A percentile compares a stretch with the other conserved stretches of the same genome.
These are phyloP conservation scores for Cydia splendana DNA, from an alignment of 1,140 invertebrate genomes.

Conservation along the genomic window DNA sequence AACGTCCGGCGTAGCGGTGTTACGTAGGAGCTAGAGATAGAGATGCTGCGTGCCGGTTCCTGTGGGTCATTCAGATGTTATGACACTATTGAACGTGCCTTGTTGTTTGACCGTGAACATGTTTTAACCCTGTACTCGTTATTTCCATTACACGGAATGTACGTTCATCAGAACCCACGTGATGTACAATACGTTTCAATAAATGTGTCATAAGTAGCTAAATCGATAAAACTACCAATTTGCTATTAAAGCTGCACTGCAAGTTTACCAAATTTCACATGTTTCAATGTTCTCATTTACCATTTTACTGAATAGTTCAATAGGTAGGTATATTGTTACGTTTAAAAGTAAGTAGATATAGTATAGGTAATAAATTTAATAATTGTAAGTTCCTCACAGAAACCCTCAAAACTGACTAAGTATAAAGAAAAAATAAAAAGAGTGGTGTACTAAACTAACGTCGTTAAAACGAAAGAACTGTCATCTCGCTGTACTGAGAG, in stretches of 20 bases:
- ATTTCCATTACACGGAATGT: conserved; percentile 43
- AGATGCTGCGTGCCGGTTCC: conserved; percentile 71
- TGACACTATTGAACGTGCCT: conserved; percentile 71
- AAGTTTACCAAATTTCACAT: neutral
- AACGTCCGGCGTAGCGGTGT: conserved; percentile 59
- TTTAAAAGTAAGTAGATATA: neutral
- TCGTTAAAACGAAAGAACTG: conserved; percentile 4
- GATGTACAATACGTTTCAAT: conserved; percentile 38
- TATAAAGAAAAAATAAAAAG: neutral
- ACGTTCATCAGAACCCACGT: conserved; percentile 35
- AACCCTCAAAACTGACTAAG: neutral
- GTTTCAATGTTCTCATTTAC: neutral
- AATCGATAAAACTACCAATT: neutral
- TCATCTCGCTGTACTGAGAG: neutral
- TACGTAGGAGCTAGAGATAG: conserved; percentile 70
- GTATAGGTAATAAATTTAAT: neutral
- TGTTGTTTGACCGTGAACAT: conserved; percentile 69
- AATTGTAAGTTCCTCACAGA: neutral
- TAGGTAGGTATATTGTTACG: neutral
- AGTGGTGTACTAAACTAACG: neutral
- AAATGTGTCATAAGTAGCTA: conserved; percentile 20
- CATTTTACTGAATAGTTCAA: neutral
- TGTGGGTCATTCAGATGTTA: conserved; percentile 64
- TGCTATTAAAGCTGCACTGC: neutral
- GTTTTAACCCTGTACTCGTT: conserved; percentile 52